Evolutionary conservation across 2,888 invertebrate species (phyloP), one percentile per base, ranked within the genome.

Genomic region (Idaea aversata): DNA sequence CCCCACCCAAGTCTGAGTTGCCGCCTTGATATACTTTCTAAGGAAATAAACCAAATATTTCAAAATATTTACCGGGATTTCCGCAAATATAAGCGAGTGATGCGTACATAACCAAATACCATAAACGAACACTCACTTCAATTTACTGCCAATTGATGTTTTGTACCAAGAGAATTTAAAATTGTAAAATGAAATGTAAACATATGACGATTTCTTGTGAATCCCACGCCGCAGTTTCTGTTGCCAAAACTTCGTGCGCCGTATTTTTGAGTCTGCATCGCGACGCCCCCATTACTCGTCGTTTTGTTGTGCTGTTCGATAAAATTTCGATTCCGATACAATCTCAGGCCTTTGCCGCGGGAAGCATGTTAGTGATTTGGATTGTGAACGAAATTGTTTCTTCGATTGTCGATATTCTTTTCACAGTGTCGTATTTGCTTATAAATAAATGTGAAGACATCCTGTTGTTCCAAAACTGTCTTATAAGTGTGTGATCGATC

Each of bases 181-280:
- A 76, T 78, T 72, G 69, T 74, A 67, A 61, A 67, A 63, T 60
- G 59, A 62, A 61, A 65, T 70, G 67, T 70, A 74, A 73, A 75
- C 68, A 71, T 34, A 69, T 70, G 71, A 71, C 72, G 72, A 71
- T 67, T 72, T 67, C 63, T 72, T 76, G 70, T 73, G 69, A 81
- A 79, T 81, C 86, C 86, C 85, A 84, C 86, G 85, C 84, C 71
- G 73, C 75, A 68, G 70, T 64, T 64, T 65, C 66, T 64, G 73
- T 74, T 91, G 92, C 92, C 92, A 93, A 90, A 84, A 83, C 79
- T 74, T 88, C 85, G 77, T 88, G 86, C 90, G 91, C 76, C 82
- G 85, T 76, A 75, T 72, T 77, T 80, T 78, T 70, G 75, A 84
- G 81, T 84, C 76, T 73, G 68, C 65, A 70, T 77, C 78, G 79